Evolutionary conservation across 2,797 vertebrate genomes (phyloP).

Genomic region (Mus caroli): DNA sequence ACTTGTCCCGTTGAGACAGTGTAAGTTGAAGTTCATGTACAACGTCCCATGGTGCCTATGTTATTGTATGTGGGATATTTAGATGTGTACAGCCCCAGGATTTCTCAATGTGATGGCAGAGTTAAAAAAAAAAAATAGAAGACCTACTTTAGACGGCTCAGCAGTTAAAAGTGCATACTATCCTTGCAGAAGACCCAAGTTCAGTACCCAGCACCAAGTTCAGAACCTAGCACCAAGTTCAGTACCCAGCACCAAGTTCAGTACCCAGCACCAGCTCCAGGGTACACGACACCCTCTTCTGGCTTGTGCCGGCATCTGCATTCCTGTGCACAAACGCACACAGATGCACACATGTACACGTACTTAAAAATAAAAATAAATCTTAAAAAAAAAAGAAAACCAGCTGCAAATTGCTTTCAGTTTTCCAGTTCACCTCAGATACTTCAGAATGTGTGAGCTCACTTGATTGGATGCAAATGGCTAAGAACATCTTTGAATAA

Average conservation of each 20-base stretch:
- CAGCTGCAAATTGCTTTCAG: not conserved
- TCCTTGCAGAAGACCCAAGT: not conserved
- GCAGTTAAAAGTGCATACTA: not conserved
- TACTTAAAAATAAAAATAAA: not conserved
- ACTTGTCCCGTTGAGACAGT: not conserved
- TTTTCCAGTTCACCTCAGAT: not conserved
- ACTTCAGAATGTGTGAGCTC: not conserved
- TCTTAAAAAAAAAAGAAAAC: not conserved
- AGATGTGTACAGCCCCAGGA: rapidly evolving
- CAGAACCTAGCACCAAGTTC: too few relatives aligned
- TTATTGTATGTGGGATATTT: not conserved
- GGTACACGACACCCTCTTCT: not conserved
- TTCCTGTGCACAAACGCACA: not conserved
- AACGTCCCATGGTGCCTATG: rapidly evolving
- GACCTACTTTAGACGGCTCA: not conserved
- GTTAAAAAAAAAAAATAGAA: not conserved
- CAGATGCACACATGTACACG: not conserved
- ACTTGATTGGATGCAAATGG: not conserved
- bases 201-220: not conserved
- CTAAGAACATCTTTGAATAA: not conserved
- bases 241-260: not conserved
- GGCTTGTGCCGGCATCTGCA: not conserved
- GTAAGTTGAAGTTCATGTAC: rapidly evolving
- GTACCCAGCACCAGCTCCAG: not conserved
- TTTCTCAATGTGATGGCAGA: not conserved